A percentile compares a stretch with the other conserved stretches of the same genome.
Evolutionary conservation across 2,797 vertebrate species (phyloP).

Genomic region (Oreochromis grahami): DNA sequence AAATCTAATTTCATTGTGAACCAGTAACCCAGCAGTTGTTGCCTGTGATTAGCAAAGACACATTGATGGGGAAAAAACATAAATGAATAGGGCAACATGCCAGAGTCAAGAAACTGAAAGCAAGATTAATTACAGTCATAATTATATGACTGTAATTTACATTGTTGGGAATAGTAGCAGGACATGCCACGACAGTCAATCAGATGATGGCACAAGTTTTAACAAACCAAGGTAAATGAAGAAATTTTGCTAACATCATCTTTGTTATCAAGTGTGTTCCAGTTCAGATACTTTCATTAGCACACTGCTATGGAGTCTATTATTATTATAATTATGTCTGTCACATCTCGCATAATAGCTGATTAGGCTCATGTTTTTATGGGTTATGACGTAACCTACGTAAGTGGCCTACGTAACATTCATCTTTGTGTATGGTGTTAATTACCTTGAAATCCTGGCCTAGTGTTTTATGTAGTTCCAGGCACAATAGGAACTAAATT

Average conservation of each 20-base stretch:
- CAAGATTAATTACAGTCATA: not conserved
- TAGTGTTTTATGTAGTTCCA: not conserved
- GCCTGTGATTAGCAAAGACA: conserved; percentile 38
- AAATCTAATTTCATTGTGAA: conserved; percentile 37
- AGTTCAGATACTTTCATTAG: not conserved
- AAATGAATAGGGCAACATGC: conserved; percentile 19
- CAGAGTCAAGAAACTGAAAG: conserved; percentile 11
- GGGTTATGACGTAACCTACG: not conserved
- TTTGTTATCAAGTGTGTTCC: not conserved
- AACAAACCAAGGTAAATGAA: not conserved
- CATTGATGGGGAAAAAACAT: conserved; percentile 27
- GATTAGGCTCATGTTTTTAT: not conserved
- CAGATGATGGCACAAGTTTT: not conserved
- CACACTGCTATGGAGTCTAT: not conserved
- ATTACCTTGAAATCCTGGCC: not conserved
- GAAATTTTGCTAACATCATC: not conserved
- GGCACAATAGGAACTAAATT: not conserved
- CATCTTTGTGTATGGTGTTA: not conserved
- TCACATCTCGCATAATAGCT: not conserved
- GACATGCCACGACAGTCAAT: not conserved
- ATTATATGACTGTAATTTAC: not conserved
- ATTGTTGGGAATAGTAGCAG: not conserved
- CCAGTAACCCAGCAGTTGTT: conserved; percentile 17
- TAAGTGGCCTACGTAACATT: not conserved
- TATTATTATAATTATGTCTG: not conserved